Evolutionary conservation across 1,140 invertebrate species (phyloP).

Genomic region (Limonius californicus): DNA sequence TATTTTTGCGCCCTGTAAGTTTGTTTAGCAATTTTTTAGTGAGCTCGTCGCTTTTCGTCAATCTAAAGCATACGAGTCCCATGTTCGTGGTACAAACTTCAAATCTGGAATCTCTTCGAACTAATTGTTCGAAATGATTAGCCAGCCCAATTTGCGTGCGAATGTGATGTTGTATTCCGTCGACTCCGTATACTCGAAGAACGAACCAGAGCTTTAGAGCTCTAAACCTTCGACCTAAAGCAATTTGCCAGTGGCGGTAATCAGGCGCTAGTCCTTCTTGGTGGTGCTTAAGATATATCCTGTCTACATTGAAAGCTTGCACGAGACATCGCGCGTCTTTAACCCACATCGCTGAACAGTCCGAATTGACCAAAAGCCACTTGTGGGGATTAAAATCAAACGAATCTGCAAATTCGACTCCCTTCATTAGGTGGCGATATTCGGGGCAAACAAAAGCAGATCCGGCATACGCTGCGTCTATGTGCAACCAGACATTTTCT

Average conservation of each 20-base stretch:
- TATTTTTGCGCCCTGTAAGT: slow-evolving; percentile 72
- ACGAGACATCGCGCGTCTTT: slow-evolving; percentile 77
- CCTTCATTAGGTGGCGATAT: slow-evolving; percentile 62
- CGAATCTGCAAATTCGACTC: slow-evolving; percentile 79
- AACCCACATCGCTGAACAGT: slow-evolving; percentile 87
- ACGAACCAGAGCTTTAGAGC: slow-evolving; percentile 96
- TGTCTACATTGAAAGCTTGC: slow-evolving; percentile 88
- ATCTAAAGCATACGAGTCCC: slow-evolving; percentile 84
- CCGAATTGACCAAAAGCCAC: slow-evolving; percentile 90
- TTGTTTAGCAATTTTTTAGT: slow-evolving; percentile 73
- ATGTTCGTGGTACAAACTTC: slow-evolving; percentile 57
- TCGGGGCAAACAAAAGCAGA: slow-evolving; percentile 90
- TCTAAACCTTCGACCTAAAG: slow-evolving; percentile 85
- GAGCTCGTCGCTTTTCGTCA: slow-evolving; percentile 70
- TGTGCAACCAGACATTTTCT: slow-evolving; percentile 78
- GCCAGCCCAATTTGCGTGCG: slow-evolving; percentile 73
- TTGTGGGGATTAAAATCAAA: slow-evolving; percentile 93
- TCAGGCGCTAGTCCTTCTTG: slow-evolving; percentile 72
- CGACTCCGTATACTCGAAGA: slow-evolving; percentile 76
- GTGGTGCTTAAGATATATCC: slow-evolving; percentile 80
- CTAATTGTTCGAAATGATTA: slow-evolving; percentile 69
- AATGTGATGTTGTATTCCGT: slow-evolving; percentile 77
- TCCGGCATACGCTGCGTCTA: slow-evolving; percentile 89
- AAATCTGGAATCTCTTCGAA: slow-evolving; percentile 70
- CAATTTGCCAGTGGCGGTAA: slow-evolving; percentile 94